A percentile compares a stretch with the other conserved stretches of the same genome.
Conservation (phyloP, 2,113 vertebrate genomes). For the Zingel zingel region DNA sequence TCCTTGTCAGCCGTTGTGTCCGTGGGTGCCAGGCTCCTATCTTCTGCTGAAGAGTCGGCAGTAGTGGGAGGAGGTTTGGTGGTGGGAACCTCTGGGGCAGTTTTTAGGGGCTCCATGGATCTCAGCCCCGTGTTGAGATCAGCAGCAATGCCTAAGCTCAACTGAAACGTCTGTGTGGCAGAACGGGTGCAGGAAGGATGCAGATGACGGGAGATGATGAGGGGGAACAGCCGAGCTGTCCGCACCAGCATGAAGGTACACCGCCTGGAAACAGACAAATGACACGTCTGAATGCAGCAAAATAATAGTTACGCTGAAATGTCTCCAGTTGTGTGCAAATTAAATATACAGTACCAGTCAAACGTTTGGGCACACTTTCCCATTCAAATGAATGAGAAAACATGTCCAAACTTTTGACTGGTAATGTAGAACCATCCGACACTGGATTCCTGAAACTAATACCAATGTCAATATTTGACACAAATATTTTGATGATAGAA, state of each 20-base stretch:
- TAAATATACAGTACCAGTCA: too few species aligned
- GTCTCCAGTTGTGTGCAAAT: not conserved
- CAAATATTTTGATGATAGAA: not conserved
- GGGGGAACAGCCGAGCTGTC: constrained; percentile 7
- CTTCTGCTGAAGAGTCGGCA: not conserved
- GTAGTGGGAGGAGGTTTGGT: not conserved
- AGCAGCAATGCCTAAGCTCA: not conserved
- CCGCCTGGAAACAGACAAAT: constrained; percentile 4
- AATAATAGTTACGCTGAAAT: not conserved
- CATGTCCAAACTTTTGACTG: too few species aligned
- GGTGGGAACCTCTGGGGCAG: not conserved
- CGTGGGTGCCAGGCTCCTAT: not conserved
- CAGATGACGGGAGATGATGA: constrained; percentile 16
- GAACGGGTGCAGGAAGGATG: not conserved
- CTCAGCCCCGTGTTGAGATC: constrained; percentile 20
- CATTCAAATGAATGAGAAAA: too few species aligned
- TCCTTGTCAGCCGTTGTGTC: not conserved
- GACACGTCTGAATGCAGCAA: not conserved
- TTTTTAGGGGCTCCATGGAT: constrained; percentile 62
- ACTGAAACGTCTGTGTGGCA: not conserved
- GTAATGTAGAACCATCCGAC: too few species aligned
- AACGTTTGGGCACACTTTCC: too few species aligned
- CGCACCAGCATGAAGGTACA: constrained; percentile 57
- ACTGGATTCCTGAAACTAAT: not conserved
- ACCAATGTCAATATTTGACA: not conserved